These are phyloP conservation scores for Gymnothorax javanicus DNA, from an alignment of 2,797 vertebrate species.

Conservation along the genomic window DNA sequence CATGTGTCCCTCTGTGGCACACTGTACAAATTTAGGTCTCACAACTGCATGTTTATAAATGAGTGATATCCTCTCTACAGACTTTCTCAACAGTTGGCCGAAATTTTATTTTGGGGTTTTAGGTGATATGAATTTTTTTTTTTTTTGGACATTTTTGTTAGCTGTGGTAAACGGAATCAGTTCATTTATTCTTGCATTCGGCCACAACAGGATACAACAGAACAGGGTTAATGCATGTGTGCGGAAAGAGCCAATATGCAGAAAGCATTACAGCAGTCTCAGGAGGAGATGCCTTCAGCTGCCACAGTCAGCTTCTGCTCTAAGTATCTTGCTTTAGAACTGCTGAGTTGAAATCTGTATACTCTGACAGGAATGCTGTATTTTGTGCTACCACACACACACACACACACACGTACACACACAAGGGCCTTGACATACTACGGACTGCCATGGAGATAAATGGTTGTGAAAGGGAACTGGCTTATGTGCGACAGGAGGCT, in stretches of 20 bases:
- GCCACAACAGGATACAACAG: no score
- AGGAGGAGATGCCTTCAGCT: not conserved
- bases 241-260: not conserved
- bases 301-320: not conserved
- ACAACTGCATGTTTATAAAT: no score
- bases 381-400: slow-evolving; percentile 11
- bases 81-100: no score
- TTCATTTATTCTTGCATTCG: no score
- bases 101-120: no score
- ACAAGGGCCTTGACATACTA: not conserved
- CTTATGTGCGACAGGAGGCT: slow-evolving; percentile 20
- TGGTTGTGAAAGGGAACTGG: slow-evolving; percentile 22
- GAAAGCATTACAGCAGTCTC: not conserved
- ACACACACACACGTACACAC: not conserved
- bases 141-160: no score
- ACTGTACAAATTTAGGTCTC: no score
- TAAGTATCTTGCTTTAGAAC: slow-evolving; percentile 15
- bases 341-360: not conserved
- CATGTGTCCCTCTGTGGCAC: no score
- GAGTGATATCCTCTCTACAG: no score
- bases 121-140: no score
- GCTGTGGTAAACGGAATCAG: no score
- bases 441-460: slow-evolving; percentile 13
- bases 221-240: not conserved
- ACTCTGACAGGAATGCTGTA: slow-evolving; percentile 16